Evolutionary conservation across 2,888 invertebrate species (phyloP).

Genomic region (Lasioglossum lativentre): DNA sequence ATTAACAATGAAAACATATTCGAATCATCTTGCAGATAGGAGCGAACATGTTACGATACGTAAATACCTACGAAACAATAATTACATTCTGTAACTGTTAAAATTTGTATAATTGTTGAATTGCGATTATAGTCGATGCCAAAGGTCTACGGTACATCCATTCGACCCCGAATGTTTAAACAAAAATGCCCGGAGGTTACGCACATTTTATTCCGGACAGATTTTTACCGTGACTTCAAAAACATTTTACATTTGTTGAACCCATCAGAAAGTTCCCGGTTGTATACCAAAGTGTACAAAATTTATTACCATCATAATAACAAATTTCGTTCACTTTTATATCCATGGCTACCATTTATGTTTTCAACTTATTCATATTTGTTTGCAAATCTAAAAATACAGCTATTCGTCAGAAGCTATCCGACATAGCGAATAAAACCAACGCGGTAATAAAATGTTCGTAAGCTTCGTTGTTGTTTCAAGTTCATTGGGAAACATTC

Average conservation of each 20-base stretch:
- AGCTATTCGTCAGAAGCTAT: background rate
- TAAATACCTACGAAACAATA: background rate
- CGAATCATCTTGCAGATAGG: background rate
- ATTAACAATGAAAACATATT: background rate
- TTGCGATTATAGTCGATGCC: background rate
- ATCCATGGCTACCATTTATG: background rate
- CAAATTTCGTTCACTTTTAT: background rate
- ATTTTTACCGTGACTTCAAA: no score
- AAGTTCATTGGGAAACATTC: background rate
- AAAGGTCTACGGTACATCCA: background rate
- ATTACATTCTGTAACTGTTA: background rate
- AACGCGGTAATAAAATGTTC: background rate
- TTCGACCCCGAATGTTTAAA: background rate
- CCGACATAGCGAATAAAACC: background rate
- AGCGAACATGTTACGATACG: background rate
- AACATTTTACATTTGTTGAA: no score
- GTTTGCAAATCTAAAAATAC: background rate
- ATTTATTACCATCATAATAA: background rate
- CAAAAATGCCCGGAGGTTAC: background rate
- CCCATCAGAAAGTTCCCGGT: background rate
- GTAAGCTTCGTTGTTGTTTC: background rate
- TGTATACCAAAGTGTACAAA: background rate
- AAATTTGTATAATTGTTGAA: background rate
- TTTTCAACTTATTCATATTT: background rate
- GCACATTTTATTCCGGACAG: background rate